Percentiles rank a stretch among this genome's conserved stretches.
These are phyloP conservation scores for Phylloscopus trochilus DNA, from an alignment of 2,113 vertebrate genomes.

Conservation along the genomic window DNA sequence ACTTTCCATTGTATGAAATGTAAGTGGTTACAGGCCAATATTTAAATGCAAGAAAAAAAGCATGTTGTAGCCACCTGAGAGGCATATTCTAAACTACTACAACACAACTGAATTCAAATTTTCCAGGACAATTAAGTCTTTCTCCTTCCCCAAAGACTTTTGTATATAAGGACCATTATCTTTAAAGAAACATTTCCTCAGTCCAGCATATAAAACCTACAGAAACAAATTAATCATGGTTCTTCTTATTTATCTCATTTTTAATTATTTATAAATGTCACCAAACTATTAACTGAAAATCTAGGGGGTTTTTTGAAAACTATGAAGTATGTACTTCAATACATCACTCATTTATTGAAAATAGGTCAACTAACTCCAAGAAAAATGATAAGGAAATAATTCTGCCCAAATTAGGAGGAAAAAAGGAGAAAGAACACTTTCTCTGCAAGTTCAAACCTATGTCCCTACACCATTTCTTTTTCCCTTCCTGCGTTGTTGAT, in stretches of 20 bases:
- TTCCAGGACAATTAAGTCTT: neutral
- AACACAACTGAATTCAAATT: neutral
- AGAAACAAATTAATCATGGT: neutral
- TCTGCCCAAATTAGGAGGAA: neutral
- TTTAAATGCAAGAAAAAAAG: neutral
- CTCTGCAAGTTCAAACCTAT: neutral
- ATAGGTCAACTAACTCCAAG: neutral
- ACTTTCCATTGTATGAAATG: neutral
- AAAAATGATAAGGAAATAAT: neutral
- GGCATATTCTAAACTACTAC: neutral
- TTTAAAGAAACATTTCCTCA: neutral
- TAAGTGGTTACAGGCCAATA: neutral
- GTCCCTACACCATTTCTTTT: neutral
- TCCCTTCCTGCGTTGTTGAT: neutral
- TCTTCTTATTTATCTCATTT: neutral
- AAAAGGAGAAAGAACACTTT: neutral
- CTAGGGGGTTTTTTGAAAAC: fast-evolving
- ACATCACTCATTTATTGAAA: neutral
- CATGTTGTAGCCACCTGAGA: neutral
- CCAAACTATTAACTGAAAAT: neutral
- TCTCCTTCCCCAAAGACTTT: neutral
- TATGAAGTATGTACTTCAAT: neutral
- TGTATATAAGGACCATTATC: neutral
- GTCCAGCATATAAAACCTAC: neutral
- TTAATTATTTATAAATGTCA: neutral